Evolutionary conservation across 2,113 vertebrate species (phyloP).

Genomic region (Notiomystis cincta): DNA sequence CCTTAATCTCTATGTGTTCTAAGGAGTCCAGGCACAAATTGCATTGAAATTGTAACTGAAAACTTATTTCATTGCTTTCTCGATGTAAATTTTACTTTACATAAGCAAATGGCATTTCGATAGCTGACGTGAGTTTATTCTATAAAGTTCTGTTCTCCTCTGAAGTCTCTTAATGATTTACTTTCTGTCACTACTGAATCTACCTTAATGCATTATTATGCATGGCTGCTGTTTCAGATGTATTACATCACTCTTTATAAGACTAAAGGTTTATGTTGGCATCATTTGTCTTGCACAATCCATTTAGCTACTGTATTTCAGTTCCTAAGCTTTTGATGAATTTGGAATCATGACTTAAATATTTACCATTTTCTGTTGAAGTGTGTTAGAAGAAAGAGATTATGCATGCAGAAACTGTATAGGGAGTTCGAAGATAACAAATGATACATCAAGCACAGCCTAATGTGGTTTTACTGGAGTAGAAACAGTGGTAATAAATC

Average conservation of each 20-base stretch:
- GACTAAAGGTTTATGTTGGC: conserved; percentile 36
- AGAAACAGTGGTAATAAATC: conserved; percentile 83
- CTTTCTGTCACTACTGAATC: conserved; percentile 25
- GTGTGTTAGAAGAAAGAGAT: conserved; percentile 55
- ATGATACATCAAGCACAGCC: conserved; percentile 71
- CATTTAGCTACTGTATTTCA: conserved; percentile 41
- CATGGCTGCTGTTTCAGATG: conserved; percentile 36
- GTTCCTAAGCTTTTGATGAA: conserved; percentile 48
- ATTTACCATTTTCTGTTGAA: conserved; percentile 65
- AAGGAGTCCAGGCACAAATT: not conserved
- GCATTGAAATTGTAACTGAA: not conserved
- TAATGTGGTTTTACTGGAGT: conserved; percentile 82
- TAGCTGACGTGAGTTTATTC: conserved; percentile 53
- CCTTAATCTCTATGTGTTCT: not conserved
- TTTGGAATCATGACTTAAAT: conserved; percentile 69
- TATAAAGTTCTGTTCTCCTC: conserved; percentile 20
- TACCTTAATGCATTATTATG: conserved; percentile 46
- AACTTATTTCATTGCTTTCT: conserved; percentile 37
- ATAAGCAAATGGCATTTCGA: conserved; percentile 8
- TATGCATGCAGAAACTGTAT: conserved; percentile 74
- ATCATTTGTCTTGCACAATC: conserved; percentile 52
- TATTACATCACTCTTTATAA: conserved; percentile 44
- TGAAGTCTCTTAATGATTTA: conserved; percentile 57
- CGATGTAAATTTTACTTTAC: conserved; percentile 36
- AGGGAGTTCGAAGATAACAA: conserved; percentile 74